Evolutionary conservation across 2,797 vertebrate genomes (phyloP).

Genomic region (Bufotes viridis): DNA sequence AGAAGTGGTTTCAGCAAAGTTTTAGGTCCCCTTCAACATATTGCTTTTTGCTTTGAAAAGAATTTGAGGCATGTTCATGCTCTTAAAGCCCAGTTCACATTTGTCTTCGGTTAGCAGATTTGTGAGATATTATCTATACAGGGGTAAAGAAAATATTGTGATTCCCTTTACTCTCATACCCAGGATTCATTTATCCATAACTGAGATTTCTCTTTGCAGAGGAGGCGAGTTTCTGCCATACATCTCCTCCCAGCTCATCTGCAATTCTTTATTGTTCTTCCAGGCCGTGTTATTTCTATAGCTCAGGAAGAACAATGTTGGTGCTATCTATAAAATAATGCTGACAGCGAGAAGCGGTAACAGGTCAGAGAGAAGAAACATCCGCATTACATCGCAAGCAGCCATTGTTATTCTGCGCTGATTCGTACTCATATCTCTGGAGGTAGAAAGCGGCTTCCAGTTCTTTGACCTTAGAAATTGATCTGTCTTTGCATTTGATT

Average conservation of each 20-base stretch:
- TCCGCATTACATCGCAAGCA: constrained; percentile 12
- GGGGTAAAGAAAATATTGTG: constrained; percentile 19
- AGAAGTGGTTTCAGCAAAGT: too few relatives aligned
- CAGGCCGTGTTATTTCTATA: constrained; percentile 17
- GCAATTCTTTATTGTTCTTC: constrained; percentile 45
- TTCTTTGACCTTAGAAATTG: constrained; percentile 28
- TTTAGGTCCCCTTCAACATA: too few relatives aligned
- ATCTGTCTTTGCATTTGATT: constrained; percentile 17
- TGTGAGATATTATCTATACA: constrained; percentile 34
- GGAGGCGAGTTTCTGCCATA: neutral
- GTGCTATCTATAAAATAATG: constrained; percentile 32
- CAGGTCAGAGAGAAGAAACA: constrained; percentile 22
- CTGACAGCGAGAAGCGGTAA: constrained; percentile 37
- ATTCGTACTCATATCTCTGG: constrained; percentile 2
- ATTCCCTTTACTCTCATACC: constrained; percentile 3
- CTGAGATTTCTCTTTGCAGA: constrained; percentile 31
- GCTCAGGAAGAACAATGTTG: constrained; percentile 9
- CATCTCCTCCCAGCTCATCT: constrained; percentile 29
- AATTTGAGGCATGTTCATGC: neutral
- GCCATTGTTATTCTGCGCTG: constrained; percentile 22
- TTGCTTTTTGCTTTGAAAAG: neutral
- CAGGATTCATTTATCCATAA: constrained; percentile 46
- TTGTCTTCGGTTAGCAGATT: constrained; percentile 17
- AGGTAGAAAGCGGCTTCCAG: neutral
- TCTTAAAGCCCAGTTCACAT: neutral